A percentile compares a stretch with the other conserved stretches of the same genome.
Conservation (phyloP, 2,113 vertebrate species). For the Oceanodroma tethys region DNA sequence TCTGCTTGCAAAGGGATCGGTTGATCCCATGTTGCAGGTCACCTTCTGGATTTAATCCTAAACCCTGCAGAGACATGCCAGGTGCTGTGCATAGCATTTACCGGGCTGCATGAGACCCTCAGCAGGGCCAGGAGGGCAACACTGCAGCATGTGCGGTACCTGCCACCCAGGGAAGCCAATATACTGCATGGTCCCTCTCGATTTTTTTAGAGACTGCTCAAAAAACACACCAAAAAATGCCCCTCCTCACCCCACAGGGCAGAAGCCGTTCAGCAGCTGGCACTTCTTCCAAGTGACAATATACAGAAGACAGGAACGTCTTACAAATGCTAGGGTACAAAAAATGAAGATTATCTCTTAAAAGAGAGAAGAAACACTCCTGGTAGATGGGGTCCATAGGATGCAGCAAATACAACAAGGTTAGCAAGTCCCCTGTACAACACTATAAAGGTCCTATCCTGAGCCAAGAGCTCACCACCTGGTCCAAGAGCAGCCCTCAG, state of each 20-base stretch:
- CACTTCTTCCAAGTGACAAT: not conserved
- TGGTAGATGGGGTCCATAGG: not conserved
- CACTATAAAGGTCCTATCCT: not conserved
- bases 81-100: not conserved
- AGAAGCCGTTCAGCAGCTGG: not conserved
- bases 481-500: not conserved
- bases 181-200: rapidly evolving
- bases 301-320: not conserved
- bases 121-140: not conserved
- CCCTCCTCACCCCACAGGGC: not conserved
- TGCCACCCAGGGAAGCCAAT: not conserved
- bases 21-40: not conserved
- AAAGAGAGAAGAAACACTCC: not conserved
- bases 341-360: not conserved
- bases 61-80: not conserved
- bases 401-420: not conserved
- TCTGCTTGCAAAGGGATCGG: not conserved
- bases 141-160: rapidly evolving
- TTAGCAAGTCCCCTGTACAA: not conserved
- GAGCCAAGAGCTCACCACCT: not conserved
- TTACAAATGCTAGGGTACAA: not conserved
- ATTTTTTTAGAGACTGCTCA: not conserved
- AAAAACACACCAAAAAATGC: not conserved
- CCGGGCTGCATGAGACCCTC: not conserved
- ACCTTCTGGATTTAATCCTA: not conserved